Percentiles rank a stretch among this genome's conserved stretches.
Conservation (phyloP, 2,113 vertebrate genomes). For the Corythornis madagascariensis region DNA sequence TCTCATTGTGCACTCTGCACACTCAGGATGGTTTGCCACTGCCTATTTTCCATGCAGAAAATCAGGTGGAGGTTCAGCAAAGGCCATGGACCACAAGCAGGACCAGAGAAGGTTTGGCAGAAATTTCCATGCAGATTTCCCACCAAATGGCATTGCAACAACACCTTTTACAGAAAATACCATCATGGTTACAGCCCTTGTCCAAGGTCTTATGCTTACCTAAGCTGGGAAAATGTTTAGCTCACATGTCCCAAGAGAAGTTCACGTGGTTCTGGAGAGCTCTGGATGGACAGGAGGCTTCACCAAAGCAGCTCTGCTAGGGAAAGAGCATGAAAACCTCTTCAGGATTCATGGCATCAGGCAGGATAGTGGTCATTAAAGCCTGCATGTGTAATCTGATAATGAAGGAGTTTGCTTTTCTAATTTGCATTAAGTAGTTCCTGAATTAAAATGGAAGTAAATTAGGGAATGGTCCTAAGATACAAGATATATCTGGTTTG, state of each 20-base stretch:
- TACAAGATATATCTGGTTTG: neutral
- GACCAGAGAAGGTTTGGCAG: neutral
- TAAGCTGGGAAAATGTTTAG: neutral
- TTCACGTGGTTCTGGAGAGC: neutral
- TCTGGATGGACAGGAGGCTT: neutral
- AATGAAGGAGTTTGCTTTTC: neutral
- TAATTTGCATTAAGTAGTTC: neutral
- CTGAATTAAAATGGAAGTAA: constrained; percentile 2
- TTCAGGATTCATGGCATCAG: neutral
- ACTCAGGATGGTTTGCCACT: neutral
- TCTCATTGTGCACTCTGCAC: neutral
- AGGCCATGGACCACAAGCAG: neutral
- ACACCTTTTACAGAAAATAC: neutral
- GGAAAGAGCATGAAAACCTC: neutral
- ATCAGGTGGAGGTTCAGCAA: neutral
- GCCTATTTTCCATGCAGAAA: neutral
- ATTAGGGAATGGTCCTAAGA: neutral
- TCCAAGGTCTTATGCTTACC: neutral
- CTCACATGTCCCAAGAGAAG: neutral
- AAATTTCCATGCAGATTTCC: neutral
- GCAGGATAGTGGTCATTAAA: neutral
- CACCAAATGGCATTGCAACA: neutral
- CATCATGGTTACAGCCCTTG: neutral
- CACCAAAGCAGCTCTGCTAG: neutral
- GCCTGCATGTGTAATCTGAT: neutral